Percentiles rank a stretch among this genome's conserved stretches.
These are phyloP conservation scores for Haplochromis vanheusdeni DNA, from an alignment of 2,113 vertebrate genomes.

Conservation along the genomic window DNA sequence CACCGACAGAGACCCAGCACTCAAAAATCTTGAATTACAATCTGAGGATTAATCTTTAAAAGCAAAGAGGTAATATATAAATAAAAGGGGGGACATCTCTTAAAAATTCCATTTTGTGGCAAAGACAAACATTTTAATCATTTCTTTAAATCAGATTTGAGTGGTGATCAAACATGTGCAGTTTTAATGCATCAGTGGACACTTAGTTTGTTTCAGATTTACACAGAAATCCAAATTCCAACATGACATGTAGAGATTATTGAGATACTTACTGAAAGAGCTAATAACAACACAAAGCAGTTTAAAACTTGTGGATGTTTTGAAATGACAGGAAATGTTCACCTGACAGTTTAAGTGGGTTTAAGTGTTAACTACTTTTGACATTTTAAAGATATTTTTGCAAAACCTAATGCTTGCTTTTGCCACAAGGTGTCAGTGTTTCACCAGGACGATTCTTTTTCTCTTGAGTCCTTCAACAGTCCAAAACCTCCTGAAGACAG, in stretches of 20 bases:
- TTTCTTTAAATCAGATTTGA: not conserved
- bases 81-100: not conserved
- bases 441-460: not conserved
- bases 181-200: not conserved
- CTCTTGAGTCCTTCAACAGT: not conserved
- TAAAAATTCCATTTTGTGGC: not conserved
- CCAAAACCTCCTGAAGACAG: not conserved
- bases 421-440: not conserved
- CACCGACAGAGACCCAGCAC: not conserved
- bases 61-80: not conserved
- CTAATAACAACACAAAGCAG: not conserved
- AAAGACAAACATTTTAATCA: rapidly evolving
- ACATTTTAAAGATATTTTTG: not conserved
- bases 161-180: not conserved
- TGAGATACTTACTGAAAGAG: too few species aligned
- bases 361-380: not conserved
- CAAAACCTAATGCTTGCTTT: rapidly evolving
- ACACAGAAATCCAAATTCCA: not conserved
- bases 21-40: not conserved
- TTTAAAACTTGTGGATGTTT: not conserved
- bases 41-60: not conserved
- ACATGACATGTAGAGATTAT: too few species aligned
- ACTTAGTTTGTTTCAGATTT: not conserved
- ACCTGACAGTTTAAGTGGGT: too few species aligned
- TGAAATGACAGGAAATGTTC: not conserved